phyloP scores from a whole-genome alignment of 1,140 invertebrate genomes.

The Rhynchophorus ferrugineus region DNA sequence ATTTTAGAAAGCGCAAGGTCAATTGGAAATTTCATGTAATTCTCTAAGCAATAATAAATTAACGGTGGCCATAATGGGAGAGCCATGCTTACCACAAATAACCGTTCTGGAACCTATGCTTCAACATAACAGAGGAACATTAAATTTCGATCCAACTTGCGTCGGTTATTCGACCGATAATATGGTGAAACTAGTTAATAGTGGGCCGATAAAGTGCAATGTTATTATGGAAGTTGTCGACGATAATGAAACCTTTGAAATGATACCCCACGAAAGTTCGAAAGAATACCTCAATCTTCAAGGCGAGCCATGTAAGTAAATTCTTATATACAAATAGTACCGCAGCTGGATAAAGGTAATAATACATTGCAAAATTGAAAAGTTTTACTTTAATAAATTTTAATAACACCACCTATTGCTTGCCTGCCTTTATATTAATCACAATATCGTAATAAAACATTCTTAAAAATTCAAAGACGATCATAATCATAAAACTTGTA shows the following conservation, averaged over 20 bases:
- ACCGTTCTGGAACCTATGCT: slow-evolving; percentile 17
- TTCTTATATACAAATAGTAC: no score
- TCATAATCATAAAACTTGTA: no score
- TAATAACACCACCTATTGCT: no score
- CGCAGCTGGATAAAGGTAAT: no score
- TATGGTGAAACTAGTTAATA: slow-evolving; percentile 25
- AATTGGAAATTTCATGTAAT: slow-evolving; percentile 12
- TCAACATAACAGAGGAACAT: neutral
- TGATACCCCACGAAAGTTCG: slow-evolving; percentile 13
- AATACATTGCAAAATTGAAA: no score
- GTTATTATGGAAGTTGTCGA: slow-evolving; percentile 25
- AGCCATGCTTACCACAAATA: slow-evolving; percentile 28
- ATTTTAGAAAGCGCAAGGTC: slow-evolving; percentile 3
- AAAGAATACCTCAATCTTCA: slow-evolving; percentile 10
- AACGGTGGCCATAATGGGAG: slow-evolving; percentile 16
- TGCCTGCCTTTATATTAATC: no score
- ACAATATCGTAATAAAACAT: no score
- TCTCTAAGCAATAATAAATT: slow-evolving; percentile 7
- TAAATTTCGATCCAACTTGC: slow-evolving; percentile 24
- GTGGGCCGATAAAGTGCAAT: slow-evolving; percentile 26
- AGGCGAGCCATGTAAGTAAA: slow-evolving; percentile 12
- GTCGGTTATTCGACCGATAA: slow-evolving; percentile 6
- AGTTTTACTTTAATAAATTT: no score
- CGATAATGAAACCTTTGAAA: slow-evolving; percentile 6
- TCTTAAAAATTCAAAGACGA: no score